Evolutionary conservation across 37 sponge, comb jelly and placozoan species (phyloP), one percentile per base, ranked within the genome.

Genomic region (Corticium candelabrum): DNA sequence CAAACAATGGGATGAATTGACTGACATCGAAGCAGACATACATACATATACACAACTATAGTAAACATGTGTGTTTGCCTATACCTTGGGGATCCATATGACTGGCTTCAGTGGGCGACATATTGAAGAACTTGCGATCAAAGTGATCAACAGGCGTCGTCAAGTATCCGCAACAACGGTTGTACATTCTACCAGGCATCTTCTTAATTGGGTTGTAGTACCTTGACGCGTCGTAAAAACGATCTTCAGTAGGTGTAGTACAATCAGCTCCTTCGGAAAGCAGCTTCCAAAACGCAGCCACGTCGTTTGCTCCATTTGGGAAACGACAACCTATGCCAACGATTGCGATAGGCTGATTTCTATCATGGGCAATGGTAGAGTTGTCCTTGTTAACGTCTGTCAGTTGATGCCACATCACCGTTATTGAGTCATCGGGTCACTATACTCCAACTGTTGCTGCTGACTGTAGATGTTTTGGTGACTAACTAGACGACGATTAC

Each of bases 81-180:
- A n/a, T n/a, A n/a, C n/a, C n/a, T 39, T 85, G 86, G 27, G 86
- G 86, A 40, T 85, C 86, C 82, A 85, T 80, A 35, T 75, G 77
- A 40, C 81, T 40, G 30, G 82, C 82, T 40, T 85, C 80, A 57
- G 40, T 76, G 5, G 86, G 82, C 4, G 72, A 72, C 2, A 82
- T 57, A 2, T 77, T 50, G 75, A 85, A 85, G 78, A 83, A 82
- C 27, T 78, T n/a, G 33, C 80, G 76, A 76, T 85, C 86, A 41
- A 85, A 85, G 39, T 39, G 37, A 30, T 76, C 37, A 37, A 79
- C 78, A 33, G 50, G 72, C 7, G 80, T 68, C 35, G 71, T 67
- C 3, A 79, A 81, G 37, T 68, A 84, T 3, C 85, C 88, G 29
- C 41, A 11, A 21, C 62, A 21, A 11, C 21, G 15, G 62, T 50